Base-by-base conservation (phyloP, 2,113 vertebrate species). In the Rhodinocichla rosea region DNA sequence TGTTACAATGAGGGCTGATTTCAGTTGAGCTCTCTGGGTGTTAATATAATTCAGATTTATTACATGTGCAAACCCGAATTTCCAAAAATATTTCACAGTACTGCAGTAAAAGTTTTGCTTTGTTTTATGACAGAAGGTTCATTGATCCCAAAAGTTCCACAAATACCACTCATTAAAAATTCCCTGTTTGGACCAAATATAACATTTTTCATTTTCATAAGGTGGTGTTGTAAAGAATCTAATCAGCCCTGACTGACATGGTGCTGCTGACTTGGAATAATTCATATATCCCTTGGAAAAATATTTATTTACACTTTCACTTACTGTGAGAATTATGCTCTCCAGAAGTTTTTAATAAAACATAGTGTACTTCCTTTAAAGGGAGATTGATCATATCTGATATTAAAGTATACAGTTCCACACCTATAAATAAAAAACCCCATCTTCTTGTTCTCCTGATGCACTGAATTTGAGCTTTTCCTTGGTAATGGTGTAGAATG, bases 271-370 rank as follows among this genome's bases (percentile, higher is more conserved):
- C 60, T 84, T 86, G 64, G 40, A 77, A 68, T 65, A 76, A 82
- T 77, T 88, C 88, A 64, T 90, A 18, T 49, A 37, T 75, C 19
- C n/a, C 27, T 60, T 81, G 24, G 22, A 89, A 69, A 40, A 62
- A 78, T 84, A 91, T 87, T 89, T 94, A 83, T 77, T 81, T 81
- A 32, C 22, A 28, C 28, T 79, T 79, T 42, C 8, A 2, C 27
- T 53, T 90, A 70, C 35, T 50, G 24, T 68, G 68, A 90, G 47
- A 83, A 87, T 85, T 65, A 78, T 64, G 10, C 81, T 85, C 63
- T 69, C 59, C 63, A 80, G 68, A 74, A 70, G 30, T 85, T 33
- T 91, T 87, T 74, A 94, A 94, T 77, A 94, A 91, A 89, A 78
- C 35, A 49, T 24, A 49, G 28, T 52, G 21, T 65, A 3, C 52